phyloP scores from a whole-genome alignment of 2,888 invertebrate species.

The Serrognathus titanus region DNA sequence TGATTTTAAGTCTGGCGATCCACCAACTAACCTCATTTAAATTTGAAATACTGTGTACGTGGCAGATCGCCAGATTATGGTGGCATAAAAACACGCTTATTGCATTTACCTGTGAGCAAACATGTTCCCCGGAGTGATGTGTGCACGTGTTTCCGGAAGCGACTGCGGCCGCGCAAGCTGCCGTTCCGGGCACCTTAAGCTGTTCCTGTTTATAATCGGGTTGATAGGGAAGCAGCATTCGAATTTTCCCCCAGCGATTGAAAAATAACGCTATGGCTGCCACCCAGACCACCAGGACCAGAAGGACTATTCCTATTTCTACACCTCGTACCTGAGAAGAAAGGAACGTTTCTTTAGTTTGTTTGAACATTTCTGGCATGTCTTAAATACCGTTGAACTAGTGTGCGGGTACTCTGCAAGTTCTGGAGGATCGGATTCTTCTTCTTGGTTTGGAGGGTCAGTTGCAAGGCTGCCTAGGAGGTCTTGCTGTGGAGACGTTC shows the following conservation, averaged over 20 bases:
- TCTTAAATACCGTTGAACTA: slow-evolving; percentile 45
- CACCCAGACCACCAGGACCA: slow-evolving; percentile 80
- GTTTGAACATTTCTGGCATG: neutral
- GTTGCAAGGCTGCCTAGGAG: slow-evolving; percentile 54
- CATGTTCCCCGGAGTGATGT: slow-evolving; percentile 56
- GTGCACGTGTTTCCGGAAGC: slow-evolving; percentile 54
- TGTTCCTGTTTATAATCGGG: slow-evolving; percentile 86
- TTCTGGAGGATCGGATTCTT: slow-evolving; percentile 47
- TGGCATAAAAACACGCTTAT: neutral
- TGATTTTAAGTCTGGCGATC: too few species aligned
- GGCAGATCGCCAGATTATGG: neutral
- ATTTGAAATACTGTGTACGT: too few species aligned
- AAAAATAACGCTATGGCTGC: slow-evolving; percentile 85
- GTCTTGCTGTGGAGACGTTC: slow-evolving; percentile 76
- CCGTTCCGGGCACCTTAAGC: slow-evolving; percentile 73
- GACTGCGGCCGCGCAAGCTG: slow-evolving; percentile 60
- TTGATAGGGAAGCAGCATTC: slow-evolving; percentile 88
- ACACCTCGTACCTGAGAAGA: slow-evolving; percentile 75
- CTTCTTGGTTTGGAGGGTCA: slow-evolving; percentile 45
- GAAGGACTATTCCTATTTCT: slow-evolving; percentile 83
- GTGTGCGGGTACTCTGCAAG: slow-evolving; percentile 48
- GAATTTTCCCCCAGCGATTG: slow-evolving; percentile 85
- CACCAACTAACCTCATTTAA: too few species aligned
- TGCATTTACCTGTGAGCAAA: slow-evolving; percentile 58
- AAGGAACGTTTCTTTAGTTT: neutral